These are phyloP conservation scores for Labeo rohita DNA, from an alignment of 2,113 vertebrate genomes.

Conservation along the genomic window DNA sequence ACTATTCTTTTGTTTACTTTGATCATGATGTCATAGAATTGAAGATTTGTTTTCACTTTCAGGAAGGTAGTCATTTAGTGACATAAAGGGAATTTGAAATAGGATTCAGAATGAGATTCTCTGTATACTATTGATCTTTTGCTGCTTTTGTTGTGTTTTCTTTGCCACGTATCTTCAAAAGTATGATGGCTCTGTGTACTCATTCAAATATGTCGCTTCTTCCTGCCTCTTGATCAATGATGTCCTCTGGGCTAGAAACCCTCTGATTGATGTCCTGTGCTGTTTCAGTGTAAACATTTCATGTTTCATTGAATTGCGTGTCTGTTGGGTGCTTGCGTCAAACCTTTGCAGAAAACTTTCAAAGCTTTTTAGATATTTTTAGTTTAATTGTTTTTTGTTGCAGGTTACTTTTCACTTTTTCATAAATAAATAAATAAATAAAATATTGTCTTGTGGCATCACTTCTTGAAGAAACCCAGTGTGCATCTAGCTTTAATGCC, in stretches of 20 bases:
- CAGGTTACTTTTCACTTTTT: no score
- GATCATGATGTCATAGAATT: neutral
- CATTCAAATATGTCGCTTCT: neutral
- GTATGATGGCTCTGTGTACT: neutral
- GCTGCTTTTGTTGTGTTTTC: constrained; percentile 17
- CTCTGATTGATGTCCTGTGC: constrained; percentile 15
- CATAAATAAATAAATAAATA: no score
- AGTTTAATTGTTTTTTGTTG: no score
- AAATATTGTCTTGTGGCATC: neutral
- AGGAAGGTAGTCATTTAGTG: constrained; percentile 4
- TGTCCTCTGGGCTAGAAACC: constrained; percentile 15
- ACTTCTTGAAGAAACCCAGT: neutral
- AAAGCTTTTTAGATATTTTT: neutral
- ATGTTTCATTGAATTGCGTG: neutral
- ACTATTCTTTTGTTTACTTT: neutral
- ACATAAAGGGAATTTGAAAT: neutral
- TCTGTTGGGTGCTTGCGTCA: neutral
- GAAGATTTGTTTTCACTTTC: neutral
- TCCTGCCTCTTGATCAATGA: constrained; percentile 28
- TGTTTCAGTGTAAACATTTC: constrained; percentile 16
- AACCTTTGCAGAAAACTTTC: neutral
- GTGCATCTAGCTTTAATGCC: neutral
- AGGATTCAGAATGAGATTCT: neutral
- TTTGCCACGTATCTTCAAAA: neutral
- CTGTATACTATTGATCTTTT: constrained; percentile 28